Percentiles rank a stretch among this genome's conserved stretches.
phyloP scores from a whole-genome alignment of 2,888 invertebrate species.

The Loripinus fragilis region DNA sequence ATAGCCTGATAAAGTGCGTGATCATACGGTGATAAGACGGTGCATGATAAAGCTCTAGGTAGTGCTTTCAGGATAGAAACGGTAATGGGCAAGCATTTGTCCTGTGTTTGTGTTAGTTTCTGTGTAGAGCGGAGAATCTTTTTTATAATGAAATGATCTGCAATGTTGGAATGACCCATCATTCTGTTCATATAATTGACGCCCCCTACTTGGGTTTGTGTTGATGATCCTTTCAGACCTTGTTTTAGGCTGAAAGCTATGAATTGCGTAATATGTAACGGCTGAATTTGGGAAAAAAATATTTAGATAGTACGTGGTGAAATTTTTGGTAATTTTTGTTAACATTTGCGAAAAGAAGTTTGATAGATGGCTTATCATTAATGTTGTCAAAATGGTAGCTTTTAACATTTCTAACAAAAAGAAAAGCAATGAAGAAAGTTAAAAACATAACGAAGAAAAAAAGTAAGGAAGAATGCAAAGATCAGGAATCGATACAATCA shows the following conservation, averaged over 20 bases:
- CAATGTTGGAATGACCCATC: neutral
- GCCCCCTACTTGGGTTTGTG: constrained; percentile 28
- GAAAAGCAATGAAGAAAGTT: too few species aligned
- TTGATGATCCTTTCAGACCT: constrained; percentile 23
- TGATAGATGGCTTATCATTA: constrained; percentile 27
- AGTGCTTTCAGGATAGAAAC: neutral
- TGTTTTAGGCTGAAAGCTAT: constrained; percentile 19
- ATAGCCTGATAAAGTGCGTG: constrained; percentile 6
- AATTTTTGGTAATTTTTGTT: constrained; percentile 19
- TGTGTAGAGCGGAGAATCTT: constrained; percentile 27
- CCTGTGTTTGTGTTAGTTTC: neutral
- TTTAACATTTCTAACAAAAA: too few species aligned
- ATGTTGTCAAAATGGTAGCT: too few species aligned
- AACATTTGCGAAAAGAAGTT: constrained; percentile 22
- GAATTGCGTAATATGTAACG: constrained; percentile 29
- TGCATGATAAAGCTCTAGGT: neutral
- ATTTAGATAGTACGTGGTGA: constrained; percentile 19
- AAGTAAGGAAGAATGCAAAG: too few species aligned
- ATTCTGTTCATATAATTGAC: constrained; percentile 34
- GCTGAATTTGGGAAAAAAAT: neutral
- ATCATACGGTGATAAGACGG: neutral
- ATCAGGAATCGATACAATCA: too few species aligned
- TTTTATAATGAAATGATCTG: constrained; percentile 28
- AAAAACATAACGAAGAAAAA: too few species aligned
- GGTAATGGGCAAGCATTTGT: constrained; percentile 37